phyloP scores from a whole-genome alignment of 2,113 vertebrate species.

The Corydoras sp. region DNA sequence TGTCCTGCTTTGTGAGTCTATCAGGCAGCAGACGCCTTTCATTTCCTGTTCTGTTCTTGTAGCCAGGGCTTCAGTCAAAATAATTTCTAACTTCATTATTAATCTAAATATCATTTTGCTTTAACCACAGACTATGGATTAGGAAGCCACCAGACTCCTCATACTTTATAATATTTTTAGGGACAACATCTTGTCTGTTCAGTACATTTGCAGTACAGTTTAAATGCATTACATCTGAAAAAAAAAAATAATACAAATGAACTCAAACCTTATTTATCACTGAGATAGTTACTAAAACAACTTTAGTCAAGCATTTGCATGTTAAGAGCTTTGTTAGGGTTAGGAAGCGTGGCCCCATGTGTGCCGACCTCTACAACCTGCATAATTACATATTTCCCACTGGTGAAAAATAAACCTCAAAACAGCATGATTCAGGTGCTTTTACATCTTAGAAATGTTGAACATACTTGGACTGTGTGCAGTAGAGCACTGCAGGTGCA shows the following conservation, averaged over 20 bases:
- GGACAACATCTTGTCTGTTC: background rate
- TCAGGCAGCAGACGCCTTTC: background rate
- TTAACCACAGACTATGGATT: background rate
- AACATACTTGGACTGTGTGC: conserved; percentile 10
- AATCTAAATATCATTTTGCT: background rate
- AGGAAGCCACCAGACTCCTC: background rate
- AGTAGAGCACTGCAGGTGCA: conserved; percentile 31
- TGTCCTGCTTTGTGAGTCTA: background rate
- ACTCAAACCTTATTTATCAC: background rate
- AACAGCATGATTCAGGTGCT: conserved; percentile 4
- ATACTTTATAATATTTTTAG: conserved; percentile 4
- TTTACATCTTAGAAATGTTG: conserved; percentile 4
- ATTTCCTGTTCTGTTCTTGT: background rate
- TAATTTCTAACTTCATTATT: background rate
- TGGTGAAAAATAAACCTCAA: conserved; percentile 14
- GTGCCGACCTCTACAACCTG: background rate
- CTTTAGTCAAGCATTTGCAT: background rate
- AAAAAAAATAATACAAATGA: background rate
- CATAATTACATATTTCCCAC: conserved; percentile 20
- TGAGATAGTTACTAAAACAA: background rate
- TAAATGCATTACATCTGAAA: conserved; percentile 3
- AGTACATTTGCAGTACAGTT: background rate
- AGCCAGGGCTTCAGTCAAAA: background rate
- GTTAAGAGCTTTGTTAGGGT: background rate
- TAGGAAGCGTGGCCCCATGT: conserved; percentile 4